phyloP scores from a whole-genome alignment of 2,113 vertebrate species.

The Oceanites oceanicus region DNA sequence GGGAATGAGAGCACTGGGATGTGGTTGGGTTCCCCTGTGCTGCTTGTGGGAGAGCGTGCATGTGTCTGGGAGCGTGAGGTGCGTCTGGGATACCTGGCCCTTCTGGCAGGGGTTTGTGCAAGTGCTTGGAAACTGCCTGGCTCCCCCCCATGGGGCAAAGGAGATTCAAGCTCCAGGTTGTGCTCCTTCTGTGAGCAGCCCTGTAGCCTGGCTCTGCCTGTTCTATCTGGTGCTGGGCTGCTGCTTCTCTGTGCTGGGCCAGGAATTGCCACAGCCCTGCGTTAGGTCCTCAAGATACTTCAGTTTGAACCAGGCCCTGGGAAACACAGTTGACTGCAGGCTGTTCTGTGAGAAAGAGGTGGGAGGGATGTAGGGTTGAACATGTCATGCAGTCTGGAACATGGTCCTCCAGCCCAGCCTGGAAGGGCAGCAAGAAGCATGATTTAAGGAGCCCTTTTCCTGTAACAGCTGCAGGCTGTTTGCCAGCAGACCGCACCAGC shows the following conservation, averaged over 20 bases:
- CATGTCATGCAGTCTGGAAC: rapidly evolving
- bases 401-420: not conserved
- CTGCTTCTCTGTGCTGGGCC: not conserved
- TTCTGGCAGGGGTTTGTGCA: not conserved
- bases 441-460: not conserved
- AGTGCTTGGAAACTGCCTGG: not conserved
- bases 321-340: rapidly evolving
- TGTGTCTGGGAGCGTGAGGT: not conserved
- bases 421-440: not conserved
- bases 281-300: not conserved
- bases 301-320: not conserved
- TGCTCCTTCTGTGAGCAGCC: not conserved
- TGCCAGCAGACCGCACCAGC: not conserved
- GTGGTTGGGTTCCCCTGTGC: not conserved
- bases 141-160: not conserved
- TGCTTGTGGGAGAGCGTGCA: not conserved
- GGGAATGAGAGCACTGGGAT: not conserved
- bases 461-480: not conserved
- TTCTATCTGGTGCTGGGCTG: not conserved
- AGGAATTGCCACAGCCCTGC: not conserved
- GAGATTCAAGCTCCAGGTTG: not conserved
- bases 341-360: not conserved
- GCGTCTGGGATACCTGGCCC: rapidly evolving
- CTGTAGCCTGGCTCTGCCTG: not conserved
- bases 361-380: not conserved